Percentiles rank a stretch among this genome's conserved stretches.
phyloP scores from a whole-genome alignment of 2,888 invertebrate genomes.

The Apeira syringaria region DNA sequence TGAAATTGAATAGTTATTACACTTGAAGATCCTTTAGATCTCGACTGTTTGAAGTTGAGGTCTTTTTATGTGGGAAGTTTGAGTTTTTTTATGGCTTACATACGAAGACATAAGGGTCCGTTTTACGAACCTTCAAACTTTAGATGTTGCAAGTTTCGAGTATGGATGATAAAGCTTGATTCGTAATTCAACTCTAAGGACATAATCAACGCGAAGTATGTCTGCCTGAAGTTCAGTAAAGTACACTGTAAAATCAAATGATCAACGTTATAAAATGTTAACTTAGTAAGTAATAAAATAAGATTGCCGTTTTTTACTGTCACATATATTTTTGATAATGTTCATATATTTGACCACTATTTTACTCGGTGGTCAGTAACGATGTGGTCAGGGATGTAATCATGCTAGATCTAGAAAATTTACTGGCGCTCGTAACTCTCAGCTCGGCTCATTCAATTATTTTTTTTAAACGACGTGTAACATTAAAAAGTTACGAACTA shows the following conservation, averaged over 20 bases:
- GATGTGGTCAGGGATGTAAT: too few species aligned
- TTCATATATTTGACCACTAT: too few species aligned
- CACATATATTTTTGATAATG: too few species aligned
- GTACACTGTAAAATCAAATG: conserved; percentile 22
- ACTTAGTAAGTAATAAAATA: too few species aligned
- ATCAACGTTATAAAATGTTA: background rate
- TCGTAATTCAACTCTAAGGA: conserved; percentile 27
- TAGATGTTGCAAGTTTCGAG: conserved; percentile 28
- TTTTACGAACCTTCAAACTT: conserved; percentile 33
- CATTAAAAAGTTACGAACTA: too few species aligned
- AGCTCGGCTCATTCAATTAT: too few species aligned
- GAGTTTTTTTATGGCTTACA: conserved; percentile 30
- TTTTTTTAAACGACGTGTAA: too few species aligned
- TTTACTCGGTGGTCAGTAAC: too few species aligned
- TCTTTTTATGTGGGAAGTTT: conserved; percentile 31
- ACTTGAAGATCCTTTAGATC: conserved; percentile 18
- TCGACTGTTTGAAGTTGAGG: conserved; percentile 21
- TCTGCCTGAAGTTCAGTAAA: conserved; percentile 16
- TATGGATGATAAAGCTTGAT: conserved; percentile 22
- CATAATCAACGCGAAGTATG: conserved; percentile 26
- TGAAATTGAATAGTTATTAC: conserved; percentile 25
- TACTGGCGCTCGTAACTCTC: too few species aligned
- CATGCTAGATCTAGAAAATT: too few species aligned
- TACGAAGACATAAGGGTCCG: conserved; percentile 29
- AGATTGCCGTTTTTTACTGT: too few species aligned